These are phyloP conservation scores for Rhea pennata DNA, from an alignment of 2,113 vertebrate species.

Conservation along the genomic window DNA sequence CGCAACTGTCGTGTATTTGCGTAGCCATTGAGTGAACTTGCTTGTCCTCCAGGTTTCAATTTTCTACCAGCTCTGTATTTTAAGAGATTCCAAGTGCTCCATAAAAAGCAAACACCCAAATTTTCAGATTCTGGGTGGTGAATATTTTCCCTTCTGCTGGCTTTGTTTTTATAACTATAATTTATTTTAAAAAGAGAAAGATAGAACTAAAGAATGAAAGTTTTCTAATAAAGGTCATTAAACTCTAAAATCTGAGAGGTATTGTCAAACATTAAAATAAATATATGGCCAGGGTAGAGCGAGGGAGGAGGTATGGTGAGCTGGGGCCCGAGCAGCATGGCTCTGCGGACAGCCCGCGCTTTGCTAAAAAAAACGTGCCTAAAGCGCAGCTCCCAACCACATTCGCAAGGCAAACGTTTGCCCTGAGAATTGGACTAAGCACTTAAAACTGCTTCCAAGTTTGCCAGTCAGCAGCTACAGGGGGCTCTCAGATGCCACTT, in stretches of 20 bases:
- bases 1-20: constrained; percentile 74
- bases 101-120: constrained; percentile 86
- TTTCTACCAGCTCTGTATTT: constrained; percentile 84
- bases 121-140: constrained; percentile 79
- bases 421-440: not conserved
- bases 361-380: constrained; percentile 17
- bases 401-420: constrained; percentile 42
- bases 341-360: not conserved
- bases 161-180: constrained; percentile 87
- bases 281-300: not conserved
- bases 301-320: not conserved
- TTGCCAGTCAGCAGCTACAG: constrained; percentile 19
- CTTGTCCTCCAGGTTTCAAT: constrained; percentile 79
- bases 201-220: constrained; percentile 70
- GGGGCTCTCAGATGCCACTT: constrained; percentile 40
- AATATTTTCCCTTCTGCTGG: constrained; percentile 82
- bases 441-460: constrained; percentile 18
- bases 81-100: constrained; percentile 87
- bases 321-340: not conserved
- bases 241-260: constrained; percentile 67
- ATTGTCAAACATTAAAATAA: constrained; percentile 53
- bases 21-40: constrained; percentile 72
- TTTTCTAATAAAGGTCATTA: constrained; percentile 56
- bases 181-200: constrained; percentile 83
- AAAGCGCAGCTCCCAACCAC: not conserved